Base-by-base conservation (phyloP, 2,888 invertebrate genomes). In the Abscondita cerata region DNA sequence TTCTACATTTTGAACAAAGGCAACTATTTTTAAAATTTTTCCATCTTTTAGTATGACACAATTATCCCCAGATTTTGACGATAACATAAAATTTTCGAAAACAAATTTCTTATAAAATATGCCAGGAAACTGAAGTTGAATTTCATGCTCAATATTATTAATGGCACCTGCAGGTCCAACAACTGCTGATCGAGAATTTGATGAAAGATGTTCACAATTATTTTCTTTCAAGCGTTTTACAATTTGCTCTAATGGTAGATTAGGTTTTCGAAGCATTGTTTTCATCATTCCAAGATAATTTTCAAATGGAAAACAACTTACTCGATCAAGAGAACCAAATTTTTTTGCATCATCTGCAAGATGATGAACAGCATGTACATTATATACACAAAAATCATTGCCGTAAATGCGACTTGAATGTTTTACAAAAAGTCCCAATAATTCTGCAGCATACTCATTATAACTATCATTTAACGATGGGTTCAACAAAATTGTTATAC, bases 301-400 rank as follows among this genome's bases (percentile, higher is more conserved):
- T 41, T 41, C 41, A 41, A 41, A 41, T 15, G 41, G 41, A 15
- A 41, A 41, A 41, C 41, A 41, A 41, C 41, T 41, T 4, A 41
- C 41, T 12, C 15, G 5, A 16, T 9, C 11, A 18, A 16, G 2
- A 46, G 15, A 18, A 46, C 46, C n/a, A 46, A 46, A 18, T 18
- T 46, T 16, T 46, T 46, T 46, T 18, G 11, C 16, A 46, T 46
- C 9, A 11, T 16, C 18, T 16, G 46, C 18, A 18, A 46, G 46
- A 46, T 46, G 18, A 46, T 16, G 19, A 18, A 18, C 8, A 16
- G 11, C 46, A 18, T 18, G 13, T 12, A 36, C n/a, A 25, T 25
- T 25, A 25, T 25, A 25, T 25, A 25, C 25, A 25, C 25, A 25
- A 25, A 25, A 25, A 6, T 25, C 25, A 2, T 6, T 25, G 25